Percentiles rank a stretch among this genome's conserved stretches.
phyloP scores from a whole-genome alignment of 1,140 invertebrate species.

The Arion vulgaris region DNA sequence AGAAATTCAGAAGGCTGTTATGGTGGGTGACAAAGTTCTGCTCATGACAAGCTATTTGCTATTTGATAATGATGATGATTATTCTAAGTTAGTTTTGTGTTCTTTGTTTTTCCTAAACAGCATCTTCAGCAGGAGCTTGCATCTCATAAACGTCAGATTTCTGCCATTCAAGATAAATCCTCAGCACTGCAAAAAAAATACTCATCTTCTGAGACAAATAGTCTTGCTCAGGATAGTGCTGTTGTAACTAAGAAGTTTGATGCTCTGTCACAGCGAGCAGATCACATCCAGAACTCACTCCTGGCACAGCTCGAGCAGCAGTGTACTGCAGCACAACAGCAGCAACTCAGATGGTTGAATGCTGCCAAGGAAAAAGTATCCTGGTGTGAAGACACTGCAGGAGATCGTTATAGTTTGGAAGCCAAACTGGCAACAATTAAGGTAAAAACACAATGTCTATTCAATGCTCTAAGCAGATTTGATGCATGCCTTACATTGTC shows the following conservation, averaged over 20 bases:
- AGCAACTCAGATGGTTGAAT: conserved; percentile 84
- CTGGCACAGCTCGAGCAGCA: conserved; percentile 88
- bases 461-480: too few species aligned
- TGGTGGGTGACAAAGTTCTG: too few species aligned
- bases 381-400: conserved; percentile 92
- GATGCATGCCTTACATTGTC: too few species aligned
- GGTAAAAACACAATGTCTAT: conserved; percentile 41
- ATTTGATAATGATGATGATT: too few species aligned
- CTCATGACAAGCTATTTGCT: too few species aligned
- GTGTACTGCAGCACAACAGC: conserved; percentile 87
- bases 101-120: conserved; percentile 45
- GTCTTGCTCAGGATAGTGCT: conserved; percentile 65
- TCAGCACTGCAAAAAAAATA: conserved; percentile 79
- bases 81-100: too few species aligned
- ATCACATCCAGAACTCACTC: conserved; percentile 82
- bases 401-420: conserved; percentile 91
- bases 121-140: conserved; percentile 77
- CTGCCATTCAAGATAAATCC: conserved; percentile 80
- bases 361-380: conserved; percentile 88
- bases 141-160: conserved; percentile 77
- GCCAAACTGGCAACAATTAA: conserved; percentile 84
- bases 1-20: too few species aligned
- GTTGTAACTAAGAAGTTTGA: conserved; percentile 79
- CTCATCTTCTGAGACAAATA: conserved; percentile 64
- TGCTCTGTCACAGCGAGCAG: conserved; percentile 75